Conservation (phyloP, 2,888 invertebrate genomes). For the Pammene aurita region DNA sequence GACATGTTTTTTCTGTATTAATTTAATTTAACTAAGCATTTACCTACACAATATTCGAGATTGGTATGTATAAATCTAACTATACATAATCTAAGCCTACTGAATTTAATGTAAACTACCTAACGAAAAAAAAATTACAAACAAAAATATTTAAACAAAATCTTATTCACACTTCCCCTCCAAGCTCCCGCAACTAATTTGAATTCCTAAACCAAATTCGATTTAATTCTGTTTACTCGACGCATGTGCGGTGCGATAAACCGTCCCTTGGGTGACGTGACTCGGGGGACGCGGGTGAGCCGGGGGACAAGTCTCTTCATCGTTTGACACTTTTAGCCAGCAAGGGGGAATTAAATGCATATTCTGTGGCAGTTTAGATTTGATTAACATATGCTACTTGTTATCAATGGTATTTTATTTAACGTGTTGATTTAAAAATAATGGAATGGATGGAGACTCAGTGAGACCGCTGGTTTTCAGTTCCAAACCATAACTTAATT, state of each 20-base stretch:
- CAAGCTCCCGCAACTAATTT: slow-evolving; percentile 44
- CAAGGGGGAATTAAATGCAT: slow-evolving; percentile 3
- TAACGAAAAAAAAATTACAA: not conserved
- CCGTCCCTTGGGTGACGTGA: slow-evolving; percentile 47
- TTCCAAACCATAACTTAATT: too few relatives aligned
- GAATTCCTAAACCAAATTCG: slow-evolving; percentile 51
- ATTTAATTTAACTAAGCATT: too few relatives aligned
- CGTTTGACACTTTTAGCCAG: slow-evolving; percentile 36
- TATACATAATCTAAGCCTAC: too few relatives aligned
- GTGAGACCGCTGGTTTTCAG: too few relatives aligned
- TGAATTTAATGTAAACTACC: too few relatives aligned
- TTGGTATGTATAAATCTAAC: too few relatives aligned
- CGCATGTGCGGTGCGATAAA: slow-evolving; percentile 57
- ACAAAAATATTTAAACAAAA: slow-evolving; percentile 9
- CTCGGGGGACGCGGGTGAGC: slow-evolving; percentile 3
- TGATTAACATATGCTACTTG: slow-evolving; percentile 27
- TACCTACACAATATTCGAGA: too few relatives aligned
- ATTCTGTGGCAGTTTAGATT: slow-evolving; percentile 23
- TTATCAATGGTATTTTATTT: slow-evolving; percentile 2
- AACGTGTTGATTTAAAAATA: too few relatives aligned
- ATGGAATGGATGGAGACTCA: too few relatives aligned
- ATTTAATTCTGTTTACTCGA: slow-evolving; percentile 52
- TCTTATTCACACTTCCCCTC: slow-evolving; percentile 17
- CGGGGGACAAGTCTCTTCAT: slow-evolving; percentile 27
- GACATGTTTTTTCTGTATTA: too few relatives aligned